Conservation (phyloP, 2,113 vertebrate species). For the Pteruthius melanotis region DNA sequence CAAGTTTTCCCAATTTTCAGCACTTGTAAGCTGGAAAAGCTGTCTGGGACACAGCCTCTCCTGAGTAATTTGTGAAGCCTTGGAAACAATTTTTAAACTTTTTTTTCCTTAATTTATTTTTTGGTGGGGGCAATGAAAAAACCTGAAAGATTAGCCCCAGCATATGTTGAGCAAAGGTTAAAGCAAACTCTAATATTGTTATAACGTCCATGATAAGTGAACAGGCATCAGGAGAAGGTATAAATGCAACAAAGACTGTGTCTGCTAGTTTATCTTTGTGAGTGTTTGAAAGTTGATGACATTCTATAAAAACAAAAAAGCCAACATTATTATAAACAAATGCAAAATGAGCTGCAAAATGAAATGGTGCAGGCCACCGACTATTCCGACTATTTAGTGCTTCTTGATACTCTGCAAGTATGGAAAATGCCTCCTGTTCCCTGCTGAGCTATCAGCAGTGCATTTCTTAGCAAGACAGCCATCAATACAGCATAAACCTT, state of each 20-base stretch:
- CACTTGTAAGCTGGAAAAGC: neutral
- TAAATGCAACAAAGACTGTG: neutral
- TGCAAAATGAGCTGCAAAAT: constrained; percentile 15
- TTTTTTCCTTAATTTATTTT: neutral
- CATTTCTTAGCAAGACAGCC: neutral
- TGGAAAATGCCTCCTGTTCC: neutral
- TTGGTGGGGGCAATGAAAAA: neutral
- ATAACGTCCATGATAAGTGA: constrained; percentile 21
- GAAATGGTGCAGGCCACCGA: neutral
- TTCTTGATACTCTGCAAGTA: neutral
- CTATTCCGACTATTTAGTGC: neutral
- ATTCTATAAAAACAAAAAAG: constrained; percentile 28
- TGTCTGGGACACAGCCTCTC: neutral
- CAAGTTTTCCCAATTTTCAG: neutral
- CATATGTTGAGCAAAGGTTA: neutral
- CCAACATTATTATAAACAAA: neutral
- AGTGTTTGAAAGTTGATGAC: constrained; percentile 36
- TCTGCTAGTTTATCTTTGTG: neutral
- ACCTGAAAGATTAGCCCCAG: neutral
- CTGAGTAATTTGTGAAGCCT: neutral
- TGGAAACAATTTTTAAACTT: neutral
- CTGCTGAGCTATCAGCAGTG: neutral
- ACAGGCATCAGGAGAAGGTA: neutral
- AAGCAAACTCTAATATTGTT: neutral
- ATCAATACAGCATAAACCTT: neutral